phyloP scores from a whole-genome alignment of 1,140 invertebrate genomes.

The Zaprionus inermis region DNA sequence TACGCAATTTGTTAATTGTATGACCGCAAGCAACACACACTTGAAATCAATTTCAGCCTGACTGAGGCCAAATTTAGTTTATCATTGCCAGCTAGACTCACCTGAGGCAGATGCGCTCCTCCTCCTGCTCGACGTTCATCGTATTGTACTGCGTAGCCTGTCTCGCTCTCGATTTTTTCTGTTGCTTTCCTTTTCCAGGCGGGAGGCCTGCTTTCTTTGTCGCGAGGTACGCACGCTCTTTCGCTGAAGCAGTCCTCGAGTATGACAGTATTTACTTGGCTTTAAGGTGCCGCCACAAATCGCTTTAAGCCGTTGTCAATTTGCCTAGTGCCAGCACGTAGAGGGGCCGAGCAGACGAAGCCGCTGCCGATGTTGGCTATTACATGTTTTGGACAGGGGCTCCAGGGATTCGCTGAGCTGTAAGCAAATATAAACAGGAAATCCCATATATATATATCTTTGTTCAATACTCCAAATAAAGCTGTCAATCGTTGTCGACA shows the following conservation, averaged over 20 bases:
- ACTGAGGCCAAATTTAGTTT: constrained; percentile 38
- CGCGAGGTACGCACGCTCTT: not conserved
- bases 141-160: constrained; percentile 32
- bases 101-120: constrained; percentile 73
- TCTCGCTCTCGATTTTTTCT: constrained; percentile 31
- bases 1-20: constrained; percentile 22
- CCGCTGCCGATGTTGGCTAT: constrained; percentile 39
- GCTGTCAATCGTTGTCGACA: constrained; percentile 29
- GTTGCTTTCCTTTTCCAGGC: constrained; percentile 39
- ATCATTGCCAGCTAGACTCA: constrained; percentile 58
- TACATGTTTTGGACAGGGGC: constrained; percentile 48
- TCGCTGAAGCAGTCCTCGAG: constrained; percentile 51
- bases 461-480: constrained; percentile 41
- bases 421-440: constrained; percentile 62
- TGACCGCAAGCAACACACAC: constrained; percentile 17
- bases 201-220: too few relatives aligned
- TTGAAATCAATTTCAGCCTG: constrained; percentile 29
- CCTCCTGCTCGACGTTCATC: constrained; percentile 69
- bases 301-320: constrained; percentile 80
- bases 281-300: constrained; percentile 69
- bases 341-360: constrained; percentile 21
- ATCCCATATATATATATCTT: constrained; percentile 45
- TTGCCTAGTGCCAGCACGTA: constrained; percentile 67
- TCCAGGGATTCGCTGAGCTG: constrained; percentile 52
- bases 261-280: constrained; percentile 62